Evolutionary conservation across 2,113 vertebrate genomes (phyloP).

Genomic region (Vidua macroura): DNA sequence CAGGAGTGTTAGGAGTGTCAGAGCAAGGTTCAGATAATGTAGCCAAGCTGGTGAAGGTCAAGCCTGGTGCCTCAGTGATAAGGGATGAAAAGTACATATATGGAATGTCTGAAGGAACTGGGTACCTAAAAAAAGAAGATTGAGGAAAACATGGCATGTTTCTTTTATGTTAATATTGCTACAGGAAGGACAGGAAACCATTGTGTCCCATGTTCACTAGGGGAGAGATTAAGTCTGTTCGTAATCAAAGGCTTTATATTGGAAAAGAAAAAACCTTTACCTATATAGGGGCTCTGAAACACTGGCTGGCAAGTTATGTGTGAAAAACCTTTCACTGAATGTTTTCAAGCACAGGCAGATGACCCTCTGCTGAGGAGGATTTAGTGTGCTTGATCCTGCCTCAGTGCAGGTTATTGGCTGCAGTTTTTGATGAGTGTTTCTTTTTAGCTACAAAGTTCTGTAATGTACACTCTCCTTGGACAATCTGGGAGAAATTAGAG

Average conservation of each 20-base stretch:
- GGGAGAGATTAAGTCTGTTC: neutral
- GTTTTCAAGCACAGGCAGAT: neutral
- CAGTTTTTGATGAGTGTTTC: neutral
- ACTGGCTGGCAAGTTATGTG: neutral
- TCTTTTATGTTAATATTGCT: neutral
- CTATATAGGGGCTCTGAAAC: neutral
- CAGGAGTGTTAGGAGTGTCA: neutral
- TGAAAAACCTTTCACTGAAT: neutral
- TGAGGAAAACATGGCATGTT: neutral
- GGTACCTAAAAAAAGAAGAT: neutral
- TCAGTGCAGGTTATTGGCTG: neutral
- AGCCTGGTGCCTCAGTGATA: neutral
- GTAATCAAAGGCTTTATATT: neutral
- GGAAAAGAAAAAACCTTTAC: neutral
- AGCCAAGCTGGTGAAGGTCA: neutral
- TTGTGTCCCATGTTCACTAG: neutral
- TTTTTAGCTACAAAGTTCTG: neutral
- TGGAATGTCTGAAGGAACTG: neutral
- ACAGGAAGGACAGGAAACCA: neutral
- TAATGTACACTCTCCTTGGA: neutral
- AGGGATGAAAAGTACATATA: neutral
- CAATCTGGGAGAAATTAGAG: slow-evolving; percentile 54
- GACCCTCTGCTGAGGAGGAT: neutral
- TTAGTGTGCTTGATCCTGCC: neutral
- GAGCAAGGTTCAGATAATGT: neutral